Percentiles rank a stretch among this genome's conserved stretches.
phyloP scores from a whole-genome alignment of 2,113 vertebrate species.

The Eretmochelys imbricata region DNA sequence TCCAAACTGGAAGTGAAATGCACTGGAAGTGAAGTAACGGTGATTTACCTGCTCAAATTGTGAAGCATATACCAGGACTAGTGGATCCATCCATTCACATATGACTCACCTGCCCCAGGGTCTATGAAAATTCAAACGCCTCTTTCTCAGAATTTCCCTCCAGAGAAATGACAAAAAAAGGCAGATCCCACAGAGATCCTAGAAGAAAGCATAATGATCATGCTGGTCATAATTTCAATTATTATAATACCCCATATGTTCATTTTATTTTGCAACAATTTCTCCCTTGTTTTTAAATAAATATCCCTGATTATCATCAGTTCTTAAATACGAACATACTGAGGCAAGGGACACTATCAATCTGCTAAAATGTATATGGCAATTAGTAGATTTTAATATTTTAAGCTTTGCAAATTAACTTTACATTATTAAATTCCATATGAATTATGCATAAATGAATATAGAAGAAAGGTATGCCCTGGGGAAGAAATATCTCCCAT shows the following conservation, averaged over 20 bases:
- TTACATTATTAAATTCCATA: slow-evolving; percentile 17
- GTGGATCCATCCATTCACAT: background rate
- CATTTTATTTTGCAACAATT: background rate
- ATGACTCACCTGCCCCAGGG: background rate
- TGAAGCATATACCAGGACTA: background rate
- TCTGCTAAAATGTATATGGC: background rate
- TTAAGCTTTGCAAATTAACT: slow-evolving; percentile 9
- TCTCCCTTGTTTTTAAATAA: background rate
- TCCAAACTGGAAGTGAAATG: background rate
- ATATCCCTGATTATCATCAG: background rate
- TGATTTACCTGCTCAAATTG: background rate
- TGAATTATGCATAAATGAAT: background rate
- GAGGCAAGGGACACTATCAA: background rate
- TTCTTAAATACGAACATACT: background rate
- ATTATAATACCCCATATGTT: background rate
- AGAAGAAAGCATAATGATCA: background rate
- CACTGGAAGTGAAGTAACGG: background rate
- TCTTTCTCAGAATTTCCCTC: background rate
- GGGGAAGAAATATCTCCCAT: background rate
- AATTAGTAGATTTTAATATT: slow-evolving; percentile 26
- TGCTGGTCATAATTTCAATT: background rate
- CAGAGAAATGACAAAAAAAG: background rate
- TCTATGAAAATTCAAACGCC: background rate
- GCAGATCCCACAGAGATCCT: background rate
- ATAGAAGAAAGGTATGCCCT: background rate